These are phyloP conservation scores for Tetragonula carbonaria DNA, from an alignment of 2,888 invertebrate genomes.

Conservation along the genomic window DNA sequence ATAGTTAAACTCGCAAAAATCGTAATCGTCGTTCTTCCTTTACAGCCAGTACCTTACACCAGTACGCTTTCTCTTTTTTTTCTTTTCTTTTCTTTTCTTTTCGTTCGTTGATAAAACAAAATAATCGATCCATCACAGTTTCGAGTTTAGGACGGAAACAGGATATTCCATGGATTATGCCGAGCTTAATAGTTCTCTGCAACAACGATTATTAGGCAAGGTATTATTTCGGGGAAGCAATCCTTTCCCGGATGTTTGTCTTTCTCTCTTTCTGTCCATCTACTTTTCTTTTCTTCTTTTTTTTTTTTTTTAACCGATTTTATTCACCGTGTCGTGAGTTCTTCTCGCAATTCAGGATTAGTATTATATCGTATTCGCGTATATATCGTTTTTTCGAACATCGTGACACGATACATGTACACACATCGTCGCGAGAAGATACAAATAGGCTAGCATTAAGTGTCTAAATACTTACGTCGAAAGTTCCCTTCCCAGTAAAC, in stretches of 20 bases:
- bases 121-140: slow-evolving; percentile 79
- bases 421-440: slow-evolving; percentile 4
- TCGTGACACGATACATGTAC: slow-evolving; percentile 1
- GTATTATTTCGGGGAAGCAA: slow-evolving; percentile 38
- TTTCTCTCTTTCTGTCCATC: background rate
- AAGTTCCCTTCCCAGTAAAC: slow-evolving; percentile 88
- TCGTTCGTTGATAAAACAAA: slow-evolving; percentile 39
- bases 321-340: background rate
- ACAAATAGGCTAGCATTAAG: background rate
- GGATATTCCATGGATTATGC: slow-evolving; percentile 78
- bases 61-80: background rate
- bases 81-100: slow-evolving; percentile 16
- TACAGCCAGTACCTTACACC: background rate
- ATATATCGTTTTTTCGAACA: background rate
- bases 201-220: slow-evolving; percentile 62
- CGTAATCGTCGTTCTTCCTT: background rate
- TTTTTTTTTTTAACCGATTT: background rate
- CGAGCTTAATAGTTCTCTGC: slow-evolving; percentile 83
- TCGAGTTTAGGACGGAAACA: slow-evolving; percentile 79
- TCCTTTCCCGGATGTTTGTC: background rate
- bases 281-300: too few species aligned
- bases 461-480: slow-evolving; percentile 86
- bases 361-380: background rate
- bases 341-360: background rate
- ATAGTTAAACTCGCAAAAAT: slow-evolving; percentile 12